Conservation (phyloP, 2,888 invertebrate genomes). For the Agonopterix subpropinquella region DNA sequence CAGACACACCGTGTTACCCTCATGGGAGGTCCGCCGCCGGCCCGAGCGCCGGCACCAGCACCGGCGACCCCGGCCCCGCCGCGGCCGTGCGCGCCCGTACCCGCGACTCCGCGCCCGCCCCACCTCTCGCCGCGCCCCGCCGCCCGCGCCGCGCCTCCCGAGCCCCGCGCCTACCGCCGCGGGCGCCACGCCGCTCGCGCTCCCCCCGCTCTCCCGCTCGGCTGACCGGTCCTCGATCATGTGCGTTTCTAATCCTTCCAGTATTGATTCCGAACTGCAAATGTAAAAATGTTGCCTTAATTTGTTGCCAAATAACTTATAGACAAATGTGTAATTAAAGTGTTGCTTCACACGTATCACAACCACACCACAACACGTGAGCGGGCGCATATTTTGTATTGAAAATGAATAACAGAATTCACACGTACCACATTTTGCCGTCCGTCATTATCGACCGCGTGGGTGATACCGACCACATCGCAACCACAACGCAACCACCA, state of each 20-base stretch:
- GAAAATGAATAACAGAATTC: too few species aligned
- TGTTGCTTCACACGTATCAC: too few species aligned
- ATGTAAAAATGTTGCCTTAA: background rate
- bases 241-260: constrained; percentile 57
- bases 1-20: constrained; percentile 74
- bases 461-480: too few species aligned
- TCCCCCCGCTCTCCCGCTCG: constrained; percentile 29
- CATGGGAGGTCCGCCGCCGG: constrained; percentile 61
- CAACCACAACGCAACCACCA: too few species aligned
- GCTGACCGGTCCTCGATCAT: constrained; percentile 63
- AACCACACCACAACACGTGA: too few species aligned
- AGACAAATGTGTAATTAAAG: background rate
- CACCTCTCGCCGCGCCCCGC: constrained; percentile 24
- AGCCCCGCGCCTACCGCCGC: constrained; percentile 19
- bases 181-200: constrained; percentile 21
- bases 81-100: constrained; percentile 58
- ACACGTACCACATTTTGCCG: too few species aligned
- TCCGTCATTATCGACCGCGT: too few species aligned
- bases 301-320: background rate
- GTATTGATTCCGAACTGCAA: constrained; percentile 52
- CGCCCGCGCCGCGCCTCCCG: constrained; percentile 24
- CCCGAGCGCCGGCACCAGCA: constrained; percentile 65
- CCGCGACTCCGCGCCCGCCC: constrained; percentile 32
- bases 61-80: constrained; percentile 48
- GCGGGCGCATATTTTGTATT: too few species aligned